Evolutionary conservation across 2,113 vertebrate species (phyloP), one percentile per base, ranked within the genome.

Genomic region (Echinops telfairi): DNA sequence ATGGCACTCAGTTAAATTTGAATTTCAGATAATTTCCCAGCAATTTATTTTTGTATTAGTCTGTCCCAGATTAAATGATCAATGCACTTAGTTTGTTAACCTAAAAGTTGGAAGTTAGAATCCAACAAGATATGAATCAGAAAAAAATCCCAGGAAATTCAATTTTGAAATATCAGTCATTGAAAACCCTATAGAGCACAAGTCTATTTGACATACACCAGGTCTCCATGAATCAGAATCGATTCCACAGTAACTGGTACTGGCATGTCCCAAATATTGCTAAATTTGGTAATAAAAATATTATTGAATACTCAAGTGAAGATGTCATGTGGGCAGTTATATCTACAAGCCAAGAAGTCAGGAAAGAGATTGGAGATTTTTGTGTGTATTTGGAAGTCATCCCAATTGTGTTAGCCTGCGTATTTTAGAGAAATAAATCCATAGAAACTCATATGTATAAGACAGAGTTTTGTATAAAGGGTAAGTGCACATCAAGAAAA

Each of bases 11-110:
- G 3, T 88, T 79, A 88, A 92, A 90, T 58, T n/a, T 66, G 31
- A 83, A 93, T 94, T 92, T 92, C n/a, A 88, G 33, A 87, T 76
- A 93, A 89, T 78, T 11, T 0, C 76, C 79, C 36, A 76, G 7
- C 36, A 31, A 23, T 33, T 27, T 68, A 84, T 78, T 92, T 68
- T 60, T 53, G 43, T 91, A 36, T 86, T 38, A 57, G 15, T 47
- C 23, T 73, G 36, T 36, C 33, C 71, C 71, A 73, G 12, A 73
- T 73, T 20, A 36, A 73, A 73, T 36, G 19, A 12, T 36, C 9
- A 20, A 22, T 73, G 33, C 8, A 36, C n/a, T 36, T 33, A 73
- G 71, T 33, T 53, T 73, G 71, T 15, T 73, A 73, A 73, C 16
- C 71, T 19, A 73, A 73, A 73, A 6, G n/a, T 73, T 73, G 33